These are phyloP conservation scores for Piaya cayana DNA, from an alignment of 2,113 vertebrate species.

Conservation along the genomic window DNA sequence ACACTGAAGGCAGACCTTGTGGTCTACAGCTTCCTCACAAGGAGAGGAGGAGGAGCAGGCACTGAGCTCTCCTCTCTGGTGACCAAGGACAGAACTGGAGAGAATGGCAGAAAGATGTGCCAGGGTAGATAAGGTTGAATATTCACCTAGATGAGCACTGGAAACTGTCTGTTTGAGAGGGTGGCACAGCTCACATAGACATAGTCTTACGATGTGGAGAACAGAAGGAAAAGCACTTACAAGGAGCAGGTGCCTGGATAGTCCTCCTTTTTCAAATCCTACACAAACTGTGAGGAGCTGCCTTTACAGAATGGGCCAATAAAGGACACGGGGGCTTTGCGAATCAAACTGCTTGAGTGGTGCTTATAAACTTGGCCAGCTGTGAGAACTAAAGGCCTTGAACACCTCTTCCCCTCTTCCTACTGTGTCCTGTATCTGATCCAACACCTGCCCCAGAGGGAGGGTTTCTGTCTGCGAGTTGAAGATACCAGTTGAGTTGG, in stretches of 20 bases:
- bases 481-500: not conserved
- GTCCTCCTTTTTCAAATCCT: not conserved
- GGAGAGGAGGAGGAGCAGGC: no score
- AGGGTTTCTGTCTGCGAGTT: not conserved
- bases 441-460: not conserved
- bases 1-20: no score
- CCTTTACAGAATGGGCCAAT: not conserved
- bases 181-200: not conserved
- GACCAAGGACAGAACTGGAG: no score
- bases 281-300: not conserved
- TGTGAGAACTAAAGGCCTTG: not conserved
- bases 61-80: no score
- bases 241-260: accelerated
- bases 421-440: not conserved
- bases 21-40: no score
- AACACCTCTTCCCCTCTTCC: not conserved
- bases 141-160: no score
- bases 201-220: not conserved
- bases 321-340: not conserved
- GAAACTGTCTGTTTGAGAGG: not conserved
- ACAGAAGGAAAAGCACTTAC: not conserved
- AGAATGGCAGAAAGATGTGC: no score
- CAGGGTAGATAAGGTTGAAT: no score
- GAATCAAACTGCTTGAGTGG: not conserved
- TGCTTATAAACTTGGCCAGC: not conserved